Conservation (phyloP, 2,113 vertebrate species). For the Tragelaphus strepsiceros region DNA sequence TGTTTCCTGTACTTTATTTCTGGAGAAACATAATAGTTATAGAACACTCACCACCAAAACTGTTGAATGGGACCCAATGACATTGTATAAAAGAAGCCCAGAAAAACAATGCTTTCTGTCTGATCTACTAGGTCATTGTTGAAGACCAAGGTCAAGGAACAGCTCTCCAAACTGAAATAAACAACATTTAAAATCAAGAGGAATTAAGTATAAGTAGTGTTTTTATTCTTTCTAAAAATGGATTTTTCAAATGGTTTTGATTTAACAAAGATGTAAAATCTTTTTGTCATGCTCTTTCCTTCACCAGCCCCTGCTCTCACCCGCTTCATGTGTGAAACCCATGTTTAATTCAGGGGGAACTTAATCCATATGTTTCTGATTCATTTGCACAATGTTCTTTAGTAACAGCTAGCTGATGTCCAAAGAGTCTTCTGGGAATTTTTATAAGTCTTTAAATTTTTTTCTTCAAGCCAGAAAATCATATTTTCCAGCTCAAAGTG, state of each 20-base stretch:
- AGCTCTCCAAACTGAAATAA: background rate
- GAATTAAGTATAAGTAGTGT: background rate
- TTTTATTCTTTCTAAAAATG: conserved; percentile 47
- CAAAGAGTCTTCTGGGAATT: conserved; percentile 47
- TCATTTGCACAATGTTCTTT: conserved; percentile 40
- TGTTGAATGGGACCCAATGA: background rate
- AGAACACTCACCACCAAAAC: background rate
- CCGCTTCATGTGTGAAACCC: background rate
- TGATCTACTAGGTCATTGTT: background rate
- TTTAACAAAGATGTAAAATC: conserved; percentile 29
- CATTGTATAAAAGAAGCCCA: background rate
- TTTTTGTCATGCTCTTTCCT: conserved; percentile 8
- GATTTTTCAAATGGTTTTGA: conserved; percentile 40
- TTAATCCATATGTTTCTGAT: conserved; percentile 54
- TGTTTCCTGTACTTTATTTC: background rate
- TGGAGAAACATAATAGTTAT: background rate
- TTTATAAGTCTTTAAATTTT: conserved; percentile 38
- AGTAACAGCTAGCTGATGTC: conserved; percentile 33
- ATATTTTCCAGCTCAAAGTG: conserved; percentile 41
- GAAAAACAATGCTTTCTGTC: conserved; percentile 9
- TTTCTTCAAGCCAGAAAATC: conserved; percentile 49
- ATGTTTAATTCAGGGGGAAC: conserved; percentile 33
- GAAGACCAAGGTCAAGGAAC: background rate
- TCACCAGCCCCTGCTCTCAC: background rate
- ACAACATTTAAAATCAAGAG: conserved; percentile 40